Base-by-base conservation (phyloP, 1,140 invertebrate genomes). In the Cylas formicarius region DNA sequence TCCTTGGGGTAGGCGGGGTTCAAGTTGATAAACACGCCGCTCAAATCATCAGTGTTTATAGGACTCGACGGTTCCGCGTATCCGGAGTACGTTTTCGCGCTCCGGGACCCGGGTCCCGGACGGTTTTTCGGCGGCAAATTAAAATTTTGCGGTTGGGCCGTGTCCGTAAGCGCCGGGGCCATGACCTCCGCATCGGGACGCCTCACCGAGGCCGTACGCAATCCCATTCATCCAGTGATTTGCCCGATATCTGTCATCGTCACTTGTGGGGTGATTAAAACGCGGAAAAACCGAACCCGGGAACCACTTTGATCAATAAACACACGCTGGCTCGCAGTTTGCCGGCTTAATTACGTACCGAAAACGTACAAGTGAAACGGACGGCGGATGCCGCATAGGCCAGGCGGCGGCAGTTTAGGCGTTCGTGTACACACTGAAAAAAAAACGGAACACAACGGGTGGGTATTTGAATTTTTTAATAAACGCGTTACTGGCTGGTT, bases 161-260 rank as follows among this genome's bases (percentile, higher is more conserved):
- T 63, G 71, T 81, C 77, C 62, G 78, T 81, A 69, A 81, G 69
- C 71, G 78, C 79, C 69, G 79, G 79, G 69, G 79, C 79, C 79
- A 82, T 82, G 70, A 75, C 78, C 76, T 71, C 72, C 71, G 69
- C 74, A 67, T 73, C 66, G 71, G 72, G 70, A 67, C 71, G 73
- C 72, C 72, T 66, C 67, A 68, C 67, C 61, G 66, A 68, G 64
- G 64, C 66, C 48, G 64, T 66, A 62, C 71, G 72, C 67, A 74
- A 68, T 74, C 72, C 72, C 73, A 75, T 75, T 75, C 73, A 73
- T 73, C 69, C 70, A 73, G 72, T 62, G 63, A 62, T 67, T 50
- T 38, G 31, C 37, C 22, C 40, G 24, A 34, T 47, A 39, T 48
- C 27, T 39, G 37, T 50, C 52, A 58, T 48, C n/a, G 40, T 46